These are phyloP conservation scores for Brachionus plicatilis DNA, from an alignment of 1,140 invertebrate species.

Conservation along the genomic window DNA sequence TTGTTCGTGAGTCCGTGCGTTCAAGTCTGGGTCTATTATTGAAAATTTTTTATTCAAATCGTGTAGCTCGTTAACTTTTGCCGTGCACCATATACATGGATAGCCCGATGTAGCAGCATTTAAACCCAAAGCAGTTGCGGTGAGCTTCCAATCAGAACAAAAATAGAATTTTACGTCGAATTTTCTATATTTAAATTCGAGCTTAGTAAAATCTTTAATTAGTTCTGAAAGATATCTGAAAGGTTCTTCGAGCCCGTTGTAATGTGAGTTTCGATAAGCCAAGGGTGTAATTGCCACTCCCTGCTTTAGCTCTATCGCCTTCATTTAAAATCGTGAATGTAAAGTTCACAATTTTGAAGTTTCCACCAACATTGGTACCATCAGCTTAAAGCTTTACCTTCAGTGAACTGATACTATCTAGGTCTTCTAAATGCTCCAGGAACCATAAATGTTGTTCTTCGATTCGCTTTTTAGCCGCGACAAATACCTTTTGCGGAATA, in stretches of 20 bases:
- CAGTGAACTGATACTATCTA: background rate
- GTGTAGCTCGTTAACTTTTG: background rate
- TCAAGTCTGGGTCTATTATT: background rate
- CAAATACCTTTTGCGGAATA: background rate
- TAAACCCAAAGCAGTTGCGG: background rate
- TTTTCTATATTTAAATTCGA: background rate
- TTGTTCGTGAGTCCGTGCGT: background rate
- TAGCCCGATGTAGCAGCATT: background rate
- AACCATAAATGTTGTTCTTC: background rate
- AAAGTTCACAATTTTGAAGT: background rate
- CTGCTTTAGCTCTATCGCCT: background rate
- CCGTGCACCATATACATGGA: background rate
- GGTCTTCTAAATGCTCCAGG: background rate
- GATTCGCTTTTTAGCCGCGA: background rate
- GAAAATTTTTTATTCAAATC: too few relatives aligned
- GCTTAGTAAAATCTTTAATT: background rate
- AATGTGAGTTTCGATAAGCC: background rate
- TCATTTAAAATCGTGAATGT: background rate
- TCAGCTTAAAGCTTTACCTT: background rate
- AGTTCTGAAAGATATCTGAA: background rate
- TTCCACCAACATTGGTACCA: background rate
- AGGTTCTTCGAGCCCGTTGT: background rate
- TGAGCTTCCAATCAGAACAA: background rate
- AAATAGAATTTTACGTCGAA: background rate
- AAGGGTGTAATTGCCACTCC: background rate